A percentile compares a stretch with the other conserved stretches of the same genome.
These are phyloP conservation scores for Rhizomys pruinosus DNA, from an alignment of 2,113 vertebrate genomes.

Conservation along the genomic window DNA sequence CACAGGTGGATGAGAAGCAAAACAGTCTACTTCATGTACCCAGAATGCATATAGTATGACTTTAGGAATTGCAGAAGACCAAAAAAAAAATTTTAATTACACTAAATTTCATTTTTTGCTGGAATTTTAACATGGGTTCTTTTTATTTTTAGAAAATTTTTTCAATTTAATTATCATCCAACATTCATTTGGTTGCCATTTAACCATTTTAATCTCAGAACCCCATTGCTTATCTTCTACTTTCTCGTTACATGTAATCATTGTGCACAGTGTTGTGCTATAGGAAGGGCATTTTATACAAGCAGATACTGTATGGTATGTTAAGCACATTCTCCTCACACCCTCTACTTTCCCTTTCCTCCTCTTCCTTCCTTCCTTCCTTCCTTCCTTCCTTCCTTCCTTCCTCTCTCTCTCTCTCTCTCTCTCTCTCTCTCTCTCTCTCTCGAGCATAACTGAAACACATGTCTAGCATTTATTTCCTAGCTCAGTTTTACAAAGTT, in stretches of 20 bases:
- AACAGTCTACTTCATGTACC: neutral
- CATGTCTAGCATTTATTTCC: slow-evolving; percentile 79
- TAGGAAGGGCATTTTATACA: neutral
- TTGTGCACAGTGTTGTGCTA: neutral
- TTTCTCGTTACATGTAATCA: neutral
- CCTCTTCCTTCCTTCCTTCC: no score
- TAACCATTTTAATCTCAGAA: slow-evolving; percentile 59
- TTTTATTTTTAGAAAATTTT: slow-evolving; percentile 42
- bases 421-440: slow-evolving; percentile 26
- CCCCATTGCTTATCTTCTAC: neutral
- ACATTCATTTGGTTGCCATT: slow-evolving; percentile 24
- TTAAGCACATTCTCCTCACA: neutral
- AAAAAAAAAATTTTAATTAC: no score
- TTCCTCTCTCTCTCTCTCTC: no score
- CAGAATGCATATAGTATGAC: slow-evolving; percentile 51
- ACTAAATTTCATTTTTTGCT: slow-evolving; percentile 33
- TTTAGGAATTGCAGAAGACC: slow-evolving; percentile 13
- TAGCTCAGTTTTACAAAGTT: slow-evolving; percentile 80
- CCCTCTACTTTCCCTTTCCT: neutral
- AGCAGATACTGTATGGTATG: neutral
- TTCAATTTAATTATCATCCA: neutral
- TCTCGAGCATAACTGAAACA: slow-evolving; percentile 75
- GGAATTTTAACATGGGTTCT: slow-evolving; percentile 54
- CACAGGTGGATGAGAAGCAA: no score
- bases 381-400: no score